Evolutionary conservation across 2,888 invertebrate species (phyloP).

Genomic region (Kryphioiulus occultus): DNA sequence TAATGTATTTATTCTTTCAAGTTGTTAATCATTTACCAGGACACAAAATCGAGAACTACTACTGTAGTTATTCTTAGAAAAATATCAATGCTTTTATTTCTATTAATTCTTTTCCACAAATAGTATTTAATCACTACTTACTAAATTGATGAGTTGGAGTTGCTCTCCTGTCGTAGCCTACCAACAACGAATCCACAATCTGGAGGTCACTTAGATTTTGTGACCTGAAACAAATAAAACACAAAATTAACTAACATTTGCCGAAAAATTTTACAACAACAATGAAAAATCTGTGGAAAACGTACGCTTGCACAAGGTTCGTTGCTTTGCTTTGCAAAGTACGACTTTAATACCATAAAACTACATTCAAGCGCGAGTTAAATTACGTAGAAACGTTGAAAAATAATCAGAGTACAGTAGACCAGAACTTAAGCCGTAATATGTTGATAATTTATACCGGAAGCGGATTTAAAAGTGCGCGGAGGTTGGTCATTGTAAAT

Average conservation of each 20-base stretch:
- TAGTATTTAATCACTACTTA: conserved; percentile 56
- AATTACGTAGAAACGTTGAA: not conserved
- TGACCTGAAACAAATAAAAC: conserved; percentile 49
- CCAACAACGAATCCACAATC: conserved; percentile 63
- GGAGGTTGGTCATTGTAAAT: not conserved
- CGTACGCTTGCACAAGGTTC: not conserved
- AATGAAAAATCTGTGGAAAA: not conserved
- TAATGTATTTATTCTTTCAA: too few species aligned
- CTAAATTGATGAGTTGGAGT: conserved; percentile 65
- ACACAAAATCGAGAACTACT: not conserved
- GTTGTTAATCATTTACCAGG: not conserved
- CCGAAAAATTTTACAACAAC: too few species aligned
- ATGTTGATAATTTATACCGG: not conserved
- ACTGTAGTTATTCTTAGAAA: not conserved
- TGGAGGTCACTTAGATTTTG: conserved; percentile 54
- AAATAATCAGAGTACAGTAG: not conserved
- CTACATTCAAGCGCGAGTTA: not conserved
- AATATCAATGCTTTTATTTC: too few species aligned
- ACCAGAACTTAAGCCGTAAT: not conserved
- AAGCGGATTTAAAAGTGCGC: not conserved
- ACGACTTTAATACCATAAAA: not conserved
- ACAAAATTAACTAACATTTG: too few species aligned
- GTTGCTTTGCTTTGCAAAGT: not conserved
- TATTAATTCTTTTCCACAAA: too few species aligned
- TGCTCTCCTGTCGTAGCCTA: conserved; percentile 64